Conservation (phyloP, 1,140 invertebrate species). For the Pristionchus pacificus region DNA sequence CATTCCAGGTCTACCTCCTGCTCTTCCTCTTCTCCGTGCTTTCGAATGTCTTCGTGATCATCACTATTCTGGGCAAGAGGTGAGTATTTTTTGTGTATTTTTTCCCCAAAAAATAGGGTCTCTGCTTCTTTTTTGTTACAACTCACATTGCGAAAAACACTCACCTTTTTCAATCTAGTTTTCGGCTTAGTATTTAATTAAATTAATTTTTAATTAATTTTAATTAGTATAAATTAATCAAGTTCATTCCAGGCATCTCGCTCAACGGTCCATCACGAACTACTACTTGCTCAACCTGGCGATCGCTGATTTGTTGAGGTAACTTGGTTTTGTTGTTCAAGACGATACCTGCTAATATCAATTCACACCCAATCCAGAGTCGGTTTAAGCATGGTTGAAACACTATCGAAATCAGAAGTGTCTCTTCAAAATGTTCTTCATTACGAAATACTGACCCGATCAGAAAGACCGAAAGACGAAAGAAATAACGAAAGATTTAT, state of each 20-base stretch:
- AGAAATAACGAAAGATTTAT: too few species aligned
- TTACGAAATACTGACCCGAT: too few species aligned
- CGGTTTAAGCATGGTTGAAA: too few species aligned
- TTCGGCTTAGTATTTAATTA: neutral
- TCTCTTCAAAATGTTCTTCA: too few species aligned
- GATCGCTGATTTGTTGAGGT: conserved; percentile 34
- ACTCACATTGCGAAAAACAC: neutral
- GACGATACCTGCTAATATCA: too few species aligned
- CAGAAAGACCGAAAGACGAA: too few species aligned
- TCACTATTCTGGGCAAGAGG: conserved; percentile 15
- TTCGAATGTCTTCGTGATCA: conserved; percentile 7
- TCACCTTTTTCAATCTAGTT: neutral
- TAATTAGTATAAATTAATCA: conserved; percentile 9
- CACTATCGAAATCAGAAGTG: too few species aligned
- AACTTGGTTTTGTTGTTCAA: too few species aligned
- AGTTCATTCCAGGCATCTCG: conserved; percentile 13
- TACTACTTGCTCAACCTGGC: conserved; percentile 39
- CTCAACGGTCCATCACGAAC: conserved; percentile 30
- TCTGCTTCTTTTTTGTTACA: neutral
- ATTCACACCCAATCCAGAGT: too few species aligned
- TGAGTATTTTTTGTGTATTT: conserved; percentile 5
- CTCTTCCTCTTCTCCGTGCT: conserved; percentile 11
- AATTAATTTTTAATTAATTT: neutral
- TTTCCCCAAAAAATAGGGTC: neutral
- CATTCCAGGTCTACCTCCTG: neutral